phyloP scores from a whole-genome alignment of 2,888 invertebrate species.

The Eupeodes latifasciatus region DNA sequence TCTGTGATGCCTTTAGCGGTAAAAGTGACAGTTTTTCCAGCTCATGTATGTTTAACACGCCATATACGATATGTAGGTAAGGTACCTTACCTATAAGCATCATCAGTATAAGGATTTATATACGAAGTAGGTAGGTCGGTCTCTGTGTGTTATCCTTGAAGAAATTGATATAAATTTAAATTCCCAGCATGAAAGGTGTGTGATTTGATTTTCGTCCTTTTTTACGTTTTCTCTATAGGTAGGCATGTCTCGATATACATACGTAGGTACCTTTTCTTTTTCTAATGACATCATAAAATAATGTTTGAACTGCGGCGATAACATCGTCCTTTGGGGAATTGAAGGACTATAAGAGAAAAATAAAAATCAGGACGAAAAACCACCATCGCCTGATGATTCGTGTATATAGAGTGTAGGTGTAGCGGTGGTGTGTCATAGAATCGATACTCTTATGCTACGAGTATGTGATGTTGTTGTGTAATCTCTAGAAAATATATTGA shows the following conservation, averaged over 20 bases:
- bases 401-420: too few relatives aligned
- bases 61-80: background rate
- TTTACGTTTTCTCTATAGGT: background rate
- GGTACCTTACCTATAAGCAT: background rate
- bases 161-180: conserved; percentile 67
- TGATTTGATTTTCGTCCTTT: conserved; percentile 66
- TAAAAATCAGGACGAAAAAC: conserved; percentile 46
- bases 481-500: conserved; percentile 62
- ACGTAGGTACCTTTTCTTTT: background rate
- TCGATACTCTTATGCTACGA: background rate
- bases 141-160: background rate
- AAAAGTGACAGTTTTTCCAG: conserved; percentile 62
- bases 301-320: conserved; percentile 62
- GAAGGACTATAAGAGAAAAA: background rate
- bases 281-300: conserved; percentile 63
- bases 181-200: conserved; percentile 54
- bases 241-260: too few relatives aligned
- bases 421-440: too few relatives aligned
- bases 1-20: conserved; percentile 49
- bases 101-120: background rate
- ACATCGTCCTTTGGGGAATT: conserved; percentile 50
- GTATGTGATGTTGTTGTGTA: conserved; percentile 19
- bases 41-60: conserved; percentile 39
- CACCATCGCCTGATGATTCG: background rate
- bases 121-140: background rate